Evolutionary conservation across 2,797 vertebrate genomes (phyloP).

Genomic region (Rhinatrema bivittatum): DNA sequence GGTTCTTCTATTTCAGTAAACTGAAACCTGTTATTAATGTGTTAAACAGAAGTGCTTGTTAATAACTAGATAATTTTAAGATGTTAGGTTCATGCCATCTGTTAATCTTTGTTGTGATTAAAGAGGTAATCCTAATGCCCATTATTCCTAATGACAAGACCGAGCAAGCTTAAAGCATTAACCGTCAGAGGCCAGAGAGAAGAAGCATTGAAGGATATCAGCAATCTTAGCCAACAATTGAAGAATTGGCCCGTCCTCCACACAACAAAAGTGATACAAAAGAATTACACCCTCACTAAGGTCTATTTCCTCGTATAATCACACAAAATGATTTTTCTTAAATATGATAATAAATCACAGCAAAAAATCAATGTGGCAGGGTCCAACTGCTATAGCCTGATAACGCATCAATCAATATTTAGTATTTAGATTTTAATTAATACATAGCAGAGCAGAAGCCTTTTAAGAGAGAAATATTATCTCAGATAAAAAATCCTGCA

Average conservation of each 20-base stretch:
- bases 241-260: conserved; percentile 72
- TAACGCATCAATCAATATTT: conserved; percentile 99
- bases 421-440: conserved; percentile 99
- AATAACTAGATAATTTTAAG: conserved; percentile 77
- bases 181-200: conserved; percentile 49
- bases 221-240: conserved; percentile 74
- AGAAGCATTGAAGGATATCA: conserved; percentile 68
- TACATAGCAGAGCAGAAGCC: conserved; percentile 69
- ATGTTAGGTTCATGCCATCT: conserved; percentile 87
- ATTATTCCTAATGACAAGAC: conserved; percentile 89
- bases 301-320: conserved; percentile 95
- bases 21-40: conserved; percentile 89
- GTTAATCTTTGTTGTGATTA: conserved; percentile 93
- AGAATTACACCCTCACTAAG: conserved; percentile 89
- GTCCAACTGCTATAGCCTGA: conserved; percentile 92
- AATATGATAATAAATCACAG: conserved; percentile 99
- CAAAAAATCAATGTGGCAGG: conserved; percentile 85
- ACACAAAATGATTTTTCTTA: conserved; percentile 99
- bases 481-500: conserved; percentile 77
- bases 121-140: conserved; percentile 82
- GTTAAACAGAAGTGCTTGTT: conserved; percentile 68
- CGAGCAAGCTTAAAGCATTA: conserved; percentile 74
- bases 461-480: conserved; percentile 94
- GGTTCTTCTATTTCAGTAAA: too few relatives aligned
- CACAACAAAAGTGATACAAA: conserved; percentile 78